Evolutionary conservation across 1,140 invertebrate species (phyloP).

Genomic region (Camponotus floridanus): DNA sequence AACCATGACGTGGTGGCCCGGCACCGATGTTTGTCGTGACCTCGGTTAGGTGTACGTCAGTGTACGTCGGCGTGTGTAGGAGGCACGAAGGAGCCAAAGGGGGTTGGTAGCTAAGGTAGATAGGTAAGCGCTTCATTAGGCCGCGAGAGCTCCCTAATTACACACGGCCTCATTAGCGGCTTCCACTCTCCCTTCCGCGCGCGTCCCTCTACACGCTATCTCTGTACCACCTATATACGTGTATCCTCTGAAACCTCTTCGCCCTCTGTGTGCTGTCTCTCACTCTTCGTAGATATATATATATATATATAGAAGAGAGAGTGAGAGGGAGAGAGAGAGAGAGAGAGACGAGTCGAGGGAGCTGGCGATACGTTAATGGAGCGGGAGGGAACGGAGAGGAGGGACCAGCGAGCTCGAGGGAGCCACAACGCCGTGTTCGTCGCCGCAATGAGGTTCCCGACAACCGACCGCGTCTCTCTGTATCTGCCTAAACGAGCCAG

Average conservation of each 20-base stretch:
- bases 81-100: constrained; percentile 65
- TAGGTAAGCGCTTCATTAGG: constrained; percentile 86
- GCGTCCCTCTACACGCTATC: constrained; percentile 64
- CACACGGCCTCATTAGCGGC: constrained; percentile 86
- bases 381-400: constrained; percentile 29
- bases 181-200: constrained; percentile 75
- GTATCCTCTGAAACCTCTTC: constrained; percentile 69
- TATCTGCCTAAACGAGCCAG: constrained; percentile 71
- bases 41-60: constrained; percentile 61
- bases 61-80: constrained; percentile 65
- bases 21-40: constrained; percentile 51
- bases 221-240: constrained; percentile 75
- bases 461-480: constrained; percentile 70
- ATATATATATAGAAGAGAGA: constrained; percentile 27
- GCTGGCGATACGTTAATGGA: constrained; percentile 52
- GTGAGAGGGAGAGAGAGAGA: constrained; percentile 1
- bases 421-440: constrained; percentile 78
- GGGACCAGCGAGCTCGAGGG: constrained; percentile 69
- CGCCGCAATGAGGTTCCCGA: constrained; percentile 76
- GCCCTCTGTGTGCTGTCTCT: constrained; percentile 68
- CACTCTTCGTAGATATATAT: constrained; percentile 64
- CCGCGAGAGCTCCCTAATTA: constrained; percentile 86
- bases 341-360: constrained; percentile 61
- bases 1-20: constrained; percentile 70
- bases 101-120: constrained; percentile 82